These are phyloP conservation scores for Pygmarrhopalites habei DNA, from an alignment of 1,140 invertebrate species.

Conservation along the genomic window DNA sequence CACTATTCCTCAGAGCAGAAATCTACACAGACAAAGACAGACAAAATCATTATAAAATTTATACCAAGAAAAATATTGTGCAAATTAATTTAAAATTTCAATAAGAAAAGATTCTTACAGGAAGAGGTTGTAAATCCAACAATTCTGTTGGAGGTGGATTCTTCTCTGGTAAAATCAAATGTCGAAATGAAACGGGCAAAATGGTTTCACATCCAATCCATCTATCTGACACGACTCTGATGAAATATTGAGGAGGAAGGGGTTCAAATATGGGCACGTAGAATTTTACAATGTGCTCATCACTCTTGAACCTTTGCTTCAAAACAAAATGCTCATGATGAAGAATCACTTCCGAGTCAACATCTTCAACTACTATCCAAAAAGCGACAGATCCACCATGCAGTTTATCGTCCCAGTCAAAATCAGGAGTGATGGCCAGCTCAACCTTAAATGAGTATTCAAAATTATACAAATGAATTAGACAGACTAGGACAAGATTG, in stretches of 20 bases:
- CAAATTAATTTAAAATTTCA: too few relatives aligned
- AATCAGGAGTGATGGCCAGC: conserved; percentile 97
- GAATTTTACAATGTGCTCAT: conserved; percentile 96
- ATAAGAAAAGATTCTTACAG: conserved; percentile 49
- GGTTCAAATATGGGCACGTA: conserved; percentile 99
- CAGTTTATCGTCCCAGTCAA: conserved; percentile 97
- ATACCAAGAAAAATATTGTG: conserved; percentile 4
- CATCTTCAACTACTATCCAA: conserved; percentile 97
- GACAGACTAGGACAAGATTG: too few relatives aligned
- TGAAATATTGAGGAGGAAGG: conserved; percentile 94
- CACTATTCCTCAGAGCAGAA: conserved; percentile 71
- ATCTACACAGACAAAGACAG: conserved; percentile 42
- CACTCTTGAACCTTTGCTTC: conserved; percentile 86
- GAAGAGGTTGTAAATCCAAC: conserved; percentile 93
- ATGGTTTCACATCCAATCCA: conserved; percentile 94
- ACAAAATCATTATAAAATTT: background rate
- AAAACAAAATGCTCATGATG: conserved; percentile 97
- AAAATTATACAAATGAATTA: too few relatives aligned
- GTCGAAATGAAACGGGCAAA: conserved; percentile 93
- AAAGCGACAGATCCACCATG: conserved; percentile 95
- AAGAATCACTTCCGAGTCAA: conserved; percentile 89
- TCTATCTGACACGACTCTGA: conserved; percentile 54
- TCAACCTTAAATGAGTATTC: too few relatives aligned
- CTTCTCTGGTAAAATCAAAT: conserved; percentile 96
- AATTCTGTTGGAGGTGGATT: conserved; percentile 96